These are phyloP conservation scores for Promerops cafer DNA, from an alignment of 2,113 vertebrate genomes.

Conservation along the genomic window DNA sequence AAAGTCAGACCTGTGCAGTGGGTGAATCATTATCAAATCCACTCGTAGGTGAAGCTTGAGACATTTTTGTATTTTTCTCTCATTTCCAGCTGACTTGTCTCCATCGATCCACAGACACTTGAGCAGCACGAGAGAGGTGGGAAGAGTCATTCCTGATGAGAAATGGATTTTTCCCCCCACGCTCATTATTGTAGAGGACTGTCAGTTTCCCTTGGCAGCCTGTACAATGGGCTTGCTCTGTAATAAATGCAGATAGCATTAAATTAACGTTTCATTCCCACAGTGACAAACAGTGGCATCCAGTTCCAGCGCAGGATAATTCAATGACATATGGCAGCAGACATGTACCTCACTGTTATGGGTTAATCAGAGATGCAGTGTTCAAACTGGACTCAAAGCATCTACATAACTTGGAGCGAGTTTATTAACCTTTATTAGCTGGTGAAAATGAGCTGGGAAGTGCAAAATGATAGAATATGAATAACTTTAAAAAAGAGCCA, in stretches of 20 bases:
- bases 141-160: conserved; percentile 32
- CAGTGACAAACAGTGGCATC: conserved; percentile 16
- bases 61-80: neutral
- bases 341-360: neutral
- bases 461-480: neutral
- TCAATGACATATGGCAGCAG: neutral
- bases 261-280: conserved; percentile 42
- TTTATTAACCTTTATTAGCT: neutral
- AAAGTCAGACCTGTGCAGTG: neutral
- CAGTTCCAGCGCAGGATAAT: neutral
- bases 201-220: conserved; percentile 41
- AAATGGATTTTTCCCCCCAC: conserved; percentile 12
- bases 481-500: neutral
- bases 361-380: neutral
- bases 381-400: neutral
- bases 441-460: neutral
- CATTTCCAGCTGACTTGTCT: conserved; percentile 13
- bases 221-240: neutral
- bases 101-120: neutral
- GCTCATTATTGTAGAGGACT: neutral
- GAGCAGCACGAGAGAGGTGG: neutral
- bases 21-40: neutral
- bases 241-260: conserved; percentile 33
- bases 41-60: neutral
- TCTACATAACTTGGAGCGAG: neutral